Percentiles rank a stretch among this genome's conserved stretches.
Conservation (phyloP, 2,113 vertebrate species). For the Colossoma macropomum region DNA sequence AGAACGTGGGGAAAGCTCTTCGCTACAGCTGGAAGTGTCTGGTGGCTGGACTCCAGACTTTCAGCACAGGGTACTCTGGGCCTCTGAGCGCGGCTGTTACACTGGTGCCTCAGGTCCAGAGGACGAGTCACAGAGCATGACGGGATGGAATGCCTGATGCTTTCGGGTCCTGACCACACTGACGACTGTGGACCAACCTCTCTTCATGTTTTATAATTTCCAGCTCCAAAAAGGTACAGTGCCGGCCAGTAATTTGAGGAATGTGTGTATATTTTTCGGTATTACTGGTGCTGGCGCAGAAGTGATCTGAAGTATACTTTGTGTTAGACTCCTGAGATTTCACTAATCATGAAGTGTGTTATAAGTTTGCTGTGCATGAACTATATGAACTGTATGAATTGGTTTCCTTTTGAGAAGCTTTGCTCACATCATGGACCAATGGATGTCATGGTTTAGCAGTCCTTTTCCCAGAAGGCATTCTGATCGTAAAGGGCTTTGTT, state of each 20-base stretch:
- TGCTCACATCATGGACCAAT: neutral
- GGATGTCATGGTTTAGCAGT: neutral
- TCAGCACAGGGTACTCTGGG: slow-evolving; percentile 76
- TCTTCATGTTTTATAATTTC: neutral
- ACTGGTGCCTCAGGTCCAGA: slow-evolving; percentile 64
- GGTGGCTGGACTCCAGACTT: slow-evolving; percentile 83
- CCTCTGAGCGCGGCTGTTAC: slow-evolving; percentile 76
- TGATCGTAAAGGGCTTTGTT: neutral
- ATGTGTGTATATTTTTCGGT: neutral
- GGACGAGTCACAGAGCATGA: slow-evolving; percentile 51
- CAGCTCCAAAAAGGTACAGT: neutral
- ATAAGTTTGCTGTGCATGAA: neutral
- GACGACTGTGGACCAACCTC: neutral
- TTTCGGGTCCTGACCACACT: neutral
- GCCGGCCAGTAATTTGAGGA: neutral
- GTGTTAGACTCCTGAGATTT: too few relatives aligned
- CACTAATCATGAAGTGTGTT: too few relatives aligned
- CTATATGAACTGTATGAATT: neutral
- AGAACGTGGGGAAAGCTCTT: slow-evolving; percentile 88
- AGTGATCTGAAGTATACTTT: neutral
- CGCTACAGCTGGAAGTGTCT: slow-evolving; percentile 85
- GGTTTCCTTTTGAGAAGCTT: neutral
- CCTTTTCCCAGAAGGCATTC: neutral
- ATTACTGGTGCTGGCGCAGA: neutral
- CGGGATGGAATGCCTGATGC: slow-evolving; percentile 24